These are phyloP conservation scores for Hydropsyche tenuis DNA, from an alignment of 1,140 invertebrate species.

Conservation along the genomic window DNA sequence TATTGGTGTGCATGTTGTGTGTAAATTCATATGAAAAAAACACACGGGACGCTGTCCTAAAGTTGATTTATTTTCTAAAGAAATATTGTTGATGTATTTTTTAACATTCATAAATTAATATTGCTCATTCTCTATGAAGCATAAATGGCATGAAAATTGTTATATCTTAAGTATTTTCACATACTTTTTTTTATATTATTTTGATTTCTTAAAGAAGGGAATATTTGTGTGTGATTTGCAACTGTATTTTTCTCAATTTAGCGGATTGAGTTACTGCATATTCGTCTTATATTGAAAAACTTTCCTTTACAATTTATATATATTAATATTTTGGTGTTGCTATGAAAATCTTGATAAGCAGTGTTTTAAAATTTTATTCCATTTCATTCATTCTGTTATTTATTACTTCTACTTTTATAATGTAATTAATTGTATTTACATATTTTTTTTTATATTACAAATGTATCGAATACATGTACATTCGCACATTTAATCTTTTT, in stretches of 20 bases:
- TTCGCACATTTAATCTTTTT: slow-evolving; percentile 6
- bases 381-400: too few species aligned
- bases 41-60: too few species aligned
- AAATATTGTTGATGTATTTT: slow-evolving; percentile 18
- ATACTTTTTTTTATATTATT: neutral
- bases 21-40: neutral
- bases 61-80: neutral
- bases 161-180: slow-evolving; percentile 5
- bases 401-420: too few species aligned
- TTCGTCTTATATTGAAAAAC: neutral
- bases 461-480: neutral
- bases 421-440: too few species aligned
- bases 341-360: neutral
- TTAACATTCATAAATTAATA: slow-evolving; percentile 10
- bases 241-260: neutral
- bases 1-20: slow-evolving; percentile 17
- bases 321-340: neutral
- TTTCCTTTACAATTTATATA: neutral
- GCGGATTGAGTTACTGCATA: neutral
- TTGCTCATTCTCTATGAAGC: slow-evolving; percentile 9
- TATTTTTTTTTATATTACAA: too few species aligned
- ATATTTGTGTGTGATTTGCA: neutral
- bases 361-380: neutral
- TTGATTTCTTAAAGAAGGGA: neutral
- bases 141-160: neutral